Evolutionary conservation across 2,113 vertebrate genomes (phyloP).

Genomic region (Myotis yumanensis): DNA sequence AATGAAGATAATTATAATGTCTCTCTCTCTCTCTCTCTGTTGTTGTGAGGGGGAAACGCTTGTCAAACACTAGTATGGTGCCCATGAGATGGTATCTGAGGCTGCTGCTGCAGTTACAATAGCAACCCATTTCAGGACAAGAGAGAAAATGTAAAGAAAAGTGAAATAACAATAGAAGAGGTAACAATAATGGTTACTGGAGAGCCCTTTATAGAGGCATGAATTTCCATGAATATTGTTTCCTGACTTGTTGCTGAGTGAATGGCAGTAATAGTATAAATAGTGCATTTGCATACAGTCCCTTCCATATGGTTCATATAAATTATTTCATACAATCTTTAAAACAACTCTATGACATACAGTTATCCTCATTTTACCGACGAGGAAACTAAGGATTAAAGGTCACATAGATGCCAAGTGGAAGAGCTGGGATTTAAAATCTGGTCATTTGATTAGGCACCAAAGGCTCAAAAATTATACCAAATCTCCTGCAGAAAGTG

Average conservation of each 20-base stretch:
- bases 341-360: neutral
- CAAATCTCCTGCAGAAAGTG: neutral
- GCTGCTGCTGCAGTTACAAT: neutral
- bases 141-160: neutral
- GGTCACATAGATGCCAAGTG: neutral
- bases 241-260: neutral
- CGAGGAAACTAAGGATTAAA: neutral
- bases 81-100: neutral
- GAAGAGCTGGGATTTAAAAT: neutral
- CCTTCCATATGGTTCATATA: neutral
- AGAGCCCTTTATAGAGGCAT: neutral
- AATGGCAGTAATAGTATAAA: neutral
- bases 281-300: rapidly evolving
- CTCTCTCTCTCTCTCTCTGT: neutral
- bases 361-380: neutral
- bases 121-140: neutral
- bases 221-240: neutral
- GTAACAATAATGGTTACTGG: neutral
- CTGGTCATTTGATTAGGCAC: neutral
- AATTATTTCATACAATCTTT: neutral
- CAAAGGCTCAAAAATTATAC: neutral
- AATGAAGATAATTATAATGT: neutral
- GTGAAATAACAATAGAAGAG: neutral
- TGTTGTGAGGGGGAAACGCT: neutral
- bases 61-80: rapidly evolving